Evolutionary conservation across 2,797 vertebrate genomes (phyloP), one percentile per base, ranked within the genome.

Genomic region (Anguilla megastoma): DNA sequence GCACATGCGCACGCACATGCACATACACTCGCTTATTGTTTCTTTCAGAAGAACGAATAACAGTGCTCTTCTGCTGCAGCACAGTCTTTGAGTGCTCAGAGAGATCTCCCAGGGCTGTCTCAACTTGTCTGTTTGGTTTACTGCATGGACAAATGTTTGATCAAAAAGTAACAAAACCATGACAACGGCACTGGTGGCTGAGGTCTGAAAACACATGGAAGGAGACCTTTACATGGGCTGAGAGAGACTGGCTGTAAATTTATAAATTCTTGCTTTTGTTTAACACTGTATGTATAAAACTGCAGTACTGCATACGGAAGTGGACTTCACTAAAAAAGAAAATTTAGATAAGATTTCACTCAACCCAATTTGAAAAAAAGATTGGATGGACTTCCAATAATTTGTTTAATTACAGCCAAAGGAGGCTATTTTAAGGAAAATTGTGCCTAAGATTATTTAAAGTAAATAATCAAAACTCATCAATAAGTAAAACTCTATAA

Each of bases 1-100:
- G 21, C 79, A 50, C 79, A 82, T 10, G 6, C 79, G 14, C 76
- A 80, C 76, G 48, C 76, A 80, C 76, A 80, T 41, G 48, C 76
- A 80, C 76, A 50, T 45, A 48, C 79, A 50, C 79, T 14, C 45
- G 14, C 79, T 18, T 50, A 82, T 82, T 82, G 79, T 82, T 50
- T 82, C 21, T 18, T 79, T 82, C 79, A 82, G 79, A 21, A 9
- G 45, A 50, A n/a, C 12, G 45, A 50, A 48, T 82, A 45, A 82
- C 41, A 50, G 79, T 9, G 41, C 36, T 36, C 74, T 41, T 79
- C 36, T 41, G 16, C 36, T 41, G 74, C 79, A 45, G 18, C 79
- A 82, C 45, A 8, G 41, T 24, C 14, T 79, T 79, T 41, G 74
- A 41, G 74, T 36, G 27, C 71, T 21, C 36, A 48, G 18, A 41